phyloP scores from a whole-genome alignment of 2,888 invertebrate species.

The Lydus trimaculatus region DNA sequence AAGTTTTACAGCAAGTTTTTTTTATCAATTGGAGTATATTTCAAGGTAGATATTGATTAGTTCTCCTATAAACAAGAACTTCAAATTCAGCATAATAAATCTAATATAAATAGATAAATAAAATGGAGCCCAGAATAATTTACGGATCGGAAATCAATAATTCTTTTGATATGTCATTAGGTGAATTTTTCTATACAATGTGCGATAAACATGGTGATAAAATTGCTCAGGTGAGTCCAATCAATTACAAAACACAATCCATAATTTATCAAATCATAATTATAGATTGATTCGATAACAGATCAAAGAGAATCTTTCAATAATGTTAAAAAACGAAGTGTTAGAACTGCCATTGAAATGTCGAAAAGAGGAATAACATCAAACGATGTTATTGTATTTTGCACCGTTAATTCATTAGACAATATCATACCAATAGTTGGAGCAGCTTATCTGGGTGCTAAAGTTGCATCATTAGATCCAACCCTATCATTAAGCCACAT shows the following conservation, averaged over 20 bases:
- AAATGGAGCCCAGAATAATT: neutral
- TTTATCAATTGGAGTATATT: no score
- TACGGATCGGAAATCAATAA: neutral
- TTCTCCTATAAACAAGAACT: no score
- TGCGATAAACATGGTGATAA: slow-evolving; percentile 12
- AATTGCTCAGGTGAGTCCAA: slow-evolving; percentile 17
- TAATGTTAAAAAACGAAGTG: slow-evolving; percentile 48
- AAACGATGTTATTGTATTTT: slow-evolving; percentile 61
- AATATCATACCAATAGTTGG: slow-evolving; percentile 61
- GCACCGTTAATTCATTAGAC: slow-evolving; percentile 61
- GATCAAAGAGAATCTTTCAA: slow-evolving; percentile 20
- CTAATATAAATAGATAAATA: neutral
- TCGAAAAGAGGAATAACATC: slow-evolving; percentile 54
- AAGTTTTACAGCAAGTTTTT: no score
- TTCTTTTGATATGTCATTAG: neutral
- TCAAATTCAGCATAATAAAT: neutral
- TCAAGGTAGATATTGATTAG: no score
- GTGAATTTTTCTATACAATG: slow-evolving; percentile 17
- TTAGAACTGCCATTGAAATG: slow-evolving; percentile 60
- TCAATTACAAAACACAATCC: neutral
- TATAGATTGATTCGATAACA: slow-evolving; percentile 24
- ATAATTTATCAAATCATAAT: neutral
- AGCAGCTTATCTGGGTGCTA: slow-evolving; percentile 59
- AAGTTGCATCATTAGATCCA: slow-evolving; percentile 46
- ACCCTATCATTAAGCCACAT: slow-evolving; percentile 39